Evolutionary conservation across 2,113 vertebrate genomes (phyloP).

Genomic region (Carettochelys insculpta): DNA sequence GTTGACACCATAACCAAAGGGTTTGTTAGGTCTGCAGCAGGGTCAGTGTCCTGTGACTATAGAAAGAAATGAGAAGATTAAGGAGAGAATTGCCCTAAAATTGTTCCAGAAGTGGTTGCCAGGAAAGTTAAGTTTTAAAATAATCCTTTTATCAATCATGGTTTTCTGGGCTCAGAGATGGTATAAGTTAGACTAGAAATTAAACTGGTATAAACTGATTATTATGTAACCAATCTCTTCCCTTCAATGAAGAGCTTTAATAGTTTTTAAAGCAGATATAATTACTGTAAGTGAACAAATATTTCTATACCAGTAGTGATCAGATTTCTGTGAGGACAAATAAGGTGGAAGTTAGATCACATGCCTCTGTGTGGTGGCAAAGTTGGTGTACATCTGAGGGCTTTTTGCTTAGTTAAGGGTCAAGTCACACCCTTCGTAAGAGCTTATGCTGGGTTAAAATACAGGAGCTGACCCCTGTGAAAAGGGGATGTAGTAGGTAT

Average conservation of each 20-base stretch:
- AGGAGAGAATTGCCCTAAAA: rapidly evolving
- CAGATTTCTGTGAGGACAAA: background rate
- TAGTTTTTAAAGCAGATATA: background rate
- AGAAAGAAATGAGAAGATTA: background rate
- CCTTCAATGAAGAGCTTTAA: background rate
- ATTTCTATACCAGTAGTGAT: background rate
- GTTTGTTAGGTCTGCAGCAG: rapidly evolving
- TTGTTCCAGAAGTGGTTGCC: background rate
- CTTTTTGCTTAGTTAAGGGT: background rate
- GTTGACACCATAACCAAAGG: background rate
- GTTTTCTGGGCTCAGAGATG: conserved; percentile 1
- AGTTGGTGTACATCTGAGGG: background rate
- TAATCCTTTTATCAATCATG: background rate
- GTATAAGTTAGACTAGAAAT: conserved; percentile 1
- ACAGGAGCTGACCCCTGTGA: background rate
- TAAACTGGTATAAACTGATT: background rate
- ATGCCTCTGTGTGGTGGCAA: background rate
- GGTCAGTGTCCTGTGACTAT: background rate
- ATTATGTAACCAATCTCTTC: background rate
- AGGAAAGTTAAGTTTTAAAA: background rate
- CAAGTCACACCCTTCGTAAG: background rate
- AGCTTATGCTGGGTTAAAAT: background rate
- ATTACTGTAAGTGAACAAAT: background rate
- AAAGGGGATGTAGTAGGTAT: background rate
- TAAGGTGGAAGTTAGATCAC: background rate